Conservation (phyloP, 2,888 invertebrate genomes). For the Pegoplata infirma region DNA sequence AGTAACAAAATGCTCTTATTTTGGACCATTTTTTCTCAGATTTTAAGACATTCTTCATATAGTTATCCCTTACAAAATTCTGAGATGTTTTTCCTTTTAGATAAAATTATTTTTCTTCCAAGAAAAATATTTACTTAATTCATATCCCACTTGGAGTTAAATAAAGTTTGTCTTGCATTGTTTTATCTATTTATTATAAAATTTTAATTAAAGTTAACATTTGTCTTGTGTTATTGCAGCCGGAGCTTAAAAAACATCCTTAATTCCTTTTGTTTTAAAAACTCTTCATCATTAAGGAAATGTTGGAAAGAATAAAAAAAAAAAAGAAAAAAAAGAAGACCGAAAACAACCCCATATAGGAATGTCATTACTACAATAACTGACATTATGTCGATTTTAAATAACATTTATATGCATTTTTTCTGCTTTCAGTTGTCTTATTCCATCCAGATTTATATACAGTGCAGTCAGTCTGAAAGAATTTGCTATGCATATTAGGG, state of each 20-base stretch:
- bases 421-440: conserved; percentile 5
- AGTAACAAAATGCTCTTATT: too few relatives aligned
- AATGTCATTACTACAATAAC: conserved; percentile 50
- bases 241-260: conserved; percentile 6
- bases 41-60: too few relatives aligned
- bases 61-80: too few relatives aligned
- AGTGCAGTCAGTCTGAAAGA: conserved; percentile 7
- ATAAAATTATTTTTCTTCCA: too few relatives aligned
- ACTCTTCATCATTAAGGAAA: conserved; percentile 6
- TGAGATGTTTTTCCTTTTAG: too few relatives aligned
- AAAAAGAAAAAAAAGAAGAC: conserved; percentile 7
- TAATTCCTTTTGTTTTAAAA: conserved; percentile 6
- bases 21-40: too few relatives aligned
- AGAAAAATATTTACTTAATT: too few relatives aligned
- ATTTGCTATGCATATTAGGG: background rate
- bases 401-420: conserved; percentile 37
- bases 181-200: conserved; percentile 12
- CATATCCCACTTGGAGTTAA: background rate
- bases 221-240: conserved; percentile 5
- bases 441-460: too few relatives aligned
- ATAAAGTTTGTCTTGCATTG: background rate
- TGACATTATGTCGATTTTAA: conserved; percentile 51
- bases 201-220: conserved; percentile 30
- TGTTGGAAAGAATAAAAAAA: background rate
- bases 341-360: conserved; percentile 12